These are phyloP conservation scores for Palloptera scutellata DNA, from an alignment of 2,888 invertebrate species.

Conservation along the genomic window DNA sequence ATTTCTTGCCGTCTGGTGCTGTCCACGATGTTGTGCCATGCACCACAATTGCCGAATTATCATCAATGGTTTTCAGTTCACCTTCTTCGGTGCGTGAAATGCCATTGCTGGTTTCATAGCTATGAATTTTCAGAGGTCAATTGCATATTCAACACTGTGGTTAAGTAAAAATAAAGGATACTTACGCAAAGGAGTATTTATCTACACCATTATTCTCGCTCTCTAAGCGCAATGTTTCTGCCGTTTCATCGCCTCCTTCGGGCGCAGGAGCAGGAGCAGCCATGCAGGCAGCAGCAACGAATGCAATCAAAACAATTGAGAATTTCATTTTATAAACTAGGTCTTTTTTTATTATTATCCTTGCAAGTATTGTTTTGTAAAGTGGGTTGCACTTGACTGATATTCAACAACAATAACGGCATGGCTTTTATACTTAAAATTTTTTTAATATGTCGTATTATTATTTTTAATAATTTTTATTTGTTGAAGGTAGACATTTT, in stretches of 20 bases:
- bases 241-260: slow-evolving; percentile 47
- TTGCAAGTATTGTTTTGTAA: neutral
- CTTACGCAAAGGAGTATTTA: slow-evolving; percentile 70
- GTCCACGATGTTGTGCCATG: slow-evolving; percentile 70
- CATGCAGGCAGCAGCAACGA: slow-evolving; percentile 38
- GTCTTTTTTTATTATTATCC: neutral
- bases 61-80: slow-evolving; percentile 58
- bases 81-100: slow-evolving; percentile 62
- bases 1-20: slow-evolving; percentile 66
- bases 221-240: slow-evolving; percentile 51
- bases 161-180: slow-evolving; percentile 20
- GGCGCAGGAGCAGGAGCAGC: slow-evolving; percentile 44
- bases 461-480: slow-evolving; percentile 9
- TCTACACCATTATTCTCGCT: slow-evolving; percentile 69
- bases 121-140: slow-evolving; percentile 34
- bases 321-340: slow-evolving; percentile 43
- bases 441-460: slow-evolving; percentile 18
- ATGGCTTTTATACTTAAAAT: slow-evolving; percentile 35
- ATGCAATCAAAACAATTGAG: slow-evolving; percentile 42
- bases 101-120: slow-evolving; percentile 66
- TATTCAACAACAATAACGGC: slow-evolving; percentile 22
- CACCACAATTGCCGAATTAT: slow-evolving; percentile 68
- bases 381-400: slow-evolving; percentile 34
- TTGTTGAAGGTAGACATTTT: slow-evolving; percentile 12
- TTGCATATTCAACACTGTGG: neutral